Evolutionary conservation across 2,113 vertebrate species (phyloP), one percentile per base, ranked within the genome.

Genomic region (Toxotes jaculatrix): DNA sequence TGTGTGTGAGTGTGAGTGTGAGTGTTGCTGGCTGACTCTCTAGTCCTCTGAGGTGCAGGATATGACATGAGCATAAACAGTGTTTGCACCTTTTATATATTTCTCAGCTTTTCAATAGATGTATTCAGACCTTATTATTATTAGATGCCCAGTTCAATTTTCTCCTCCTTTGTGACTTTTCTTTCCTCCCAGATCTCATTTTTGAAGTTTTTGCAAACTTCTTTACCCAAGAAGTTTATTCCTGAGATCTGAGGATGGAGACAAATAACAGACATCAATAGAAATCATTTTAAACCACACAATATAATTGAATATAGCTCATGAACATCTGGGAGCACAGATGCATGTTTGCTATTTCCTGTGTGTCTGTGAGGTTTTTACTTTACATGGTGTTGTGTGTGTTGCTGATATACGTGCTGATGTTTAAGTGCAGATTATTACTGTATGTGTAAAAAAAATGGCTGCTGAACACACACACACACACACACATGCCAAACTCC

Each of bases 101-200:
- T 56, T n/a, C 10, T 67, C 51, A 43, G 56, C 40, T 78, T 74
- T 77, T 72, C 40, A 34, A 40, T 13, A 13, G 9, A 75, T 5
- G 55, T 40, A 23, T 49, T 77, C 63, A 64, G 56, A 66, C 23
- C 14, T 65, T 61, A 11, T 74, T 74, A 71, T 80, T 51, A 79
- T 79, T 19, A 36, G 10, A 68, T 56, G 43, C 64, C 67, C 11
- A 49, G 61, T 42, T 75, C 47, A 38, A 0, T 72, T 49, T 56
- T 16, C 27, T 53, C 16, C 34, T 36, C 77, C 62, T 64, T 23
- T 64, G 36, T 40, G 36, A 63, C 23, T 12, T 53, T 36, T 51
- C 14, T 12, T 8, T 23, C 32, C 43, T 62, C 13, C 16, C 12
- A 14, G 13, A 21, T 74, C 9, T 74, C 4, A 59, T 51, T 57